phyloP scores from a whole-genome alignment of 2,113 vertebrate genomes.

The Anguilla rostrata region DNA sequence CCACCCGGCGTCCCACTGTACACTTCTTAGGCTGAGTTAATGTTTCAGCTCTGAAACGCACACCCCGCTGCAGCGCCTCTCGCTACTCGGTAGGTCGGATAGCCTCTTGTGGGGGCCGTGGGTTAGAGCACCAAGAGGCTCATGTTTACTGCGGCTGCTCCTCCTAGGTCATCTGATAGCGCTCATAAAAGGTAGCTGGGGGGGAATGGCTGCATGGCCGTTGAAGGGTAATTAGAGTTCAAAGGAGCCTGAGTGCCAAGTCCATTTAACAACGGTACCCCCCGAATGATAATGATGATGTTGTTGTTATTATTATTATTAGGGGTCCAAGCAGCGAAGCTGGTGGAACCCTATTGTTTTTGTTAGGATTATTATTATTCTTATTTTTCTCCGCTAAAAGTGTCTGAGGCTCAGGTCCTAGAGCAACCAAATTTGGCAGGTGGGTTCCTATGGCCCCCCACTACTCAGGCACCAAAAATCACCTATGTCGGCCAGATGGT shows the following conservation, averaged over 20 bases:
- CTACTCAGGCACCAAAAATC: no score
- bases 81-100: neutral
- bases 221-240: neutral
- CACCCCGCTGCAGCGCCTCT: slow-evolving; percentile 5
- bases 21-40: neutral
- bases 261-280: neutral
- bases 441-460: no score
- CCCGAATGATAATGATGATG: neutral
- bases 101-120: neutral
- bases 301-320: no score
- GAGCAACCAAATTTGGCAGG: no score
- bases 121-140: neutral
- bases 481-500: no score
- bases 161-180: slow-evolving; percentile 11
- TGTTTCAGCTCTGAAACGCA: slow-evolving; percentile 17
- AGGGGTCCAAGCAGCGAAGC: no score
- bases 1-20: neutral
- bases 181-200: neutral
- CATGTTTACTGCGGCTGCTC: neutral
- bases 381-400: no score
- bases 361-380: no score
- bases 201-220: neutral
- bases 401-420: no score
- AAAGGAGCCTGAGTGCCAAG: neutral
- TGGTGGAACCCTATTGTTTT: no score